These are phyloP conservation scores for Leptinotarsa texana DNA, from an alignment of 1,140 invertebrate genomes.

Conservation along the genomic window DNA sequence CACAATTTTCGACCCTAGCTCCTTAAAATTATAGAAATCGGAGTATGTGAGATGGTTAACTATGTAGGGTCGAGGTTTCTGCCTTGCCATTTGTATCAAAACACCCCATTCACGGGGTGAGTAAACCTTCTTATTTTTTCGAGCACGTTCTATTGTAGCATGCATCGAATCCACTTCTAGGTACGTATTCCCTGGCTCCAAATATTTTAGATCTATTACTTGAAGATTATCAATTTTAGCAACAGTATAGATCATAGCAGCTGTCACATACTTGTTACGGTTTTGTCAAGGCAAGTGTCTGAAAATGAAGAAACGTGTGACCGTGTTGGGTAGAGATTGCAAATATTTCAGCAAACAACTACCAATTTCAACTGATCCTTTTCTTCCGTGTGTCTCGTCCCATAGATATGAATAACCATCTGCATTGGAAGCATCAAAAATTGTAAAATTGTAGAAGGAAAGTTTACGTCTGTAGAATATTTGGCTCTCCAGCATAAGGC, in stretches of 20 bases:
- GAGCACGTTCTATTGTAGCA: slow-evolving; percentile 7
- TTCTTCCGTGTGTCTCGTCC: background rate
- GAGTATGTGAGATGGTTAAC: background rate
- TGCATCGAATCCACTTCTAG: slow-evolving; percentile 10
- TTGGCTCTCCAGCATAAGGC: slow-evolving; percentile 1
- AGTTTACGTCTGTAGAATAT: background rate
- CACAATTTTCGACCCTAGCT: background rate
- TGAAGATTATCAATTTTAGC: background rate
- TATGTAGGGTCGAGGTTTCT: background rate
- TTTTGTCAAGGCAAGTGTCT: background rate
- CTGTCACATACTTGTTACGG: background rate
- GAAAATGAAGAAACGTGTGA: background rate
- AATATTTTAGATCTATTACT: slow-evolving; percentile 1
- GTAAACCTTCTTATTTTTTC: background rate
- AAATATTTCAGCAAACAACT: background rate
- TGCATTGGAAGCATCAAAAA: background rate
- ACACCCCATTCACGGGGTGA: background rate
- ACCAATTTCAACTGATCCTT: slow-evolving; percentile 15
- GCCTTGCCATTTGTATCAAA: slow-evolving; percentile 2
- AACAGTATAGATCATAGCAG: background rate
- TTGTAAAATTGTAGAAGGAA: slow-evolving; percentile 1
- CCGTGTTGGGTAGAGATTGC: slow-evolving; percentile 1
- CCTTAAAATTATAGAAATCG: background rate
- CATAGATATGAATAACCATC: slow-evolving; percentile 4
- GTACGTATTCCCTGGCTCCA: slow-evolving; percentile 5